Evolutionary conservation across 2,888 invertebrate species (phyloP).

Genomic region (Herminia tarsipennalis): DNA sequence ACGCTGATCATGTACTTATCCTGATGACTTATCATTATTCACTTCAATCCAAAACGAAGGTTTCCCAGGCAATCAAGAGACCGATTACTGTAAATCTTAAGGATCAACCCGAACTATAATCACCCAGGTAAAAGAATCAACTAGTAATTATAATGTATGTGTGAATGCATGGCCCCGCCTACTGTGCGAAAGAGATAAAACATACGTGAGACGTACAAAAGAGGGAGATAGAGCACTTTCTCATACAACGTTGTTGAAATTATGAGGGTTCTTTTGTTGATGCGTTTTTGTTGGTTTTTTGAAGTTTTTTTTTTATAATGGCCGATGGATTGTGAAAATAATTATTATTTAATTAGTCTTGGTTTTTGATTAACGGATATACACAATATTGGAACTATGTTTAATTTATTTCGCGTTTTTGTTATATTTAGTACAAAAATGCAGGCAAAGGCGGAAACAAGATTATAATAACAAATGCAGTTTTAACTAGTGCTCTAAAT

Average conservation of each 20-base stretch:
- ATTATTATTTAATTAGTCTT: conserved; percentile 10
- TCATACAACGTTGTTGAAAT: conserved; percentile 36
- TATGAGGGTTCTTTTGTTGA: conserved; percentile 35
- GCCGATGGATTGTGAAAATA: conserved; percentile 3
- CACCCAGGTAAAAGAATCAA: conserved; percentile 38
- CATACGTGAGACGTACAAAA: neutral
- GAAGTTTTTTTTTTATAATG: conserved; percentile 6
- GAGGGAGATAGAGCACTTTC: conserved; percentile 42
- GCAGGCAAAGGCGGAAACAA: too few relatives aligned
- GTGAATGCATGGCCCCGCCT: conserved; percentile 50
- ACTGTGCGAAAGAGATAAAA: conserved; percentile 41
- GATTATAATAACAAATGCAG: too few relatives aligned
- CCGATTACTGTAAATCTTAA: conserved; percentile 14
- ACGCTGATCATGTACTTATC: too few relatives aligned
- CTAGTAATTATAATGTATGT: conserved; percentile 49
- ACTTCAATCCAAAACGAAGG: conserved; percentile 12
- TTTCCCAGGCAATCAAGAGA: conserved; percentile 11
- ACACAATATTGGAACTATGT: neutral
- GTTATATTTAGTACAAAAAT: neutral
- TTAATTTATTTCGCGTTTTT: neutral
- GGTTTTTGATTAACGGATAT: neutral
- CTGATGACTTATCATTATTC: neutral
- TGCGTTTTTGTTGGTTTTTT: conserved; percentile 29
- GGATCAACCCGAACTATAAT: conserved; percentile 29
- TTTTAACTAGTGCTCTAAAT: too few relatives aligned